These are phyloP conservation scores for Todiramphus saurophagus DNA, from an alignment of 2,113 vertebrate species.

Conservation along the genomic window DNA sequence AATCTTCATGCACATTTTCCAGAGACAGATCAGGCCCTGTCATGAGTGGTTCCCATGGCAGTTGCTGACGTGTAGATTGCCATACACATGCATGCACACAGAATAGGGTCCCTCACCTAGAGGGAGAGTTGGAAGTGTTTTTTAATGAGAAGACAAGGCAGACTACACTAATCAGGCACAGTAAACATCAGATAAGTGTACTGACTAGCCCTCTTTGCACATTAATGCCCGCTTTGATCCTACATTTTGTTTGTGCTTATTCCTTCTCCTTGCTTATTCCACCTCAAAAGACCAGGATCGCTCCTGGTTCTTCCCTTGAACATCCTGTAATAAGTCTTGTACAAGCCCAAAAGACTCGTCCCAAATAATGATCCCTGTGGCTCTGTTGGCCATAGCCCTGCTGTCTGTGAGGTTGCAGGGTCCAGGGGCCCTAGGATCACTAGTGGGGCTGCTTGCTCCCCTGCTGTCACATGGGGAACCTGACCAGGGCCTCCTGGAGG, in stretches of 20 bases:
- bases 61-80: neutral
- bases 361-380: neutral
- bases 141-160: neutral
- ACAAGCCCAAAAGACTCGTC: neutral
- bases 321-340: neutral
- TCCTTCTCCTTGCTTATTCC: neutral
- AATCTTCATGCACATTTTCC: neutral
- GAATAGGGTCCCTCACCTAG: neutral
- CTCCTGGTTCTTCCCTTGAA: neutral
- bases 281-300: neutral
- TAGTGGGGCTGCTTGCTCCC: neutral
- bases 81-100: too few relatives aligned
- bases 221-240: neutral
- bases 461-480: neutral
- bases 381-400: neutral
- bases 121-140: neutral
- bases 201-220: accelerated
- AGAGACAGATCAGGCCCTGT: neutral
- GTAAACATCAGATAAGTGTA: neutral
- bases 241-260: neutral
- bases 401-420: neutral
- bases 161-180: neutral
- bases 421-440: too few relatives aligned
- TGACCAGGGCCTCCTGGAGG: neutral
- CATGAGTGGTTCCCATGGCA: neutral